Base-by-base conservation (phyloP, 2,113 vertebrate genomes). In the Melanerpes formicivorus region DNA sequence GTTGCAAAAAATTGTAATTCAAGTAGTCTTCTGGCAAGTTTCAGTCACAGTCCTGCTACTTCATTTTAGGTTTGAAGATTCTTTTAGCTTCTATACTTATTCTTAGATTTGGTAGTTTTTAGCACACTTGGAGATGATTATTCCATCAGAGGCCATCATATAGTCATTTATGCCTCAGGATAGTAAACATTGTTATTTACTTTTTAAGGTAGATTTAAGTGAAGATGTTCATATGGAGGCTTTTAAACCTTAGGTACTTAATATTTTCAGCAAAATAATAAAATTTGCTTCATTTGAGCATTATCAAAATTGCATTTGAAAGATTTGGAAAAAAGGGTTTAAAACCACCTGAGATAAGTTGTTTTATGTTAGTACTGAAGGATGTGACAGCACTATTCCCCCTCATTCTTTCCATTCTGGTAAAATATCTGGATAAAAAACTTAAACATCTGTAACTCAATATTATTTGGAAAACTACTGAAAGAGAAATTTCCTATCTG, bases 121-220 rank as follows among this genome's bases (percentile, higher is more conserved):
- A 71, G n/a, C 79, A 32, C 70, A 1, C 52, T 77, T 80, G 18
- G 66, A 18, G 70, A 40, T 72, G 30, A 73, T 50, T 50, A 50
- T 50, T 50, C 48, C 19, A 22, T 50, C 48, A 50, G 48, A 50
- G 11, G 21, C 48, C 48, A 50, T 21, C 48, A 50, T 21, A 50
- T 23, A 52, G 23, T 52, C 22, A 25, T 50, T 63, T 88, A 42
- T 64, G 74, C 62, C 83, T 93, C 64, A 17, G 59, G 37, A 70
- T 56, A 93, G 87, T 87, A 86, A 91, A 60, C 34, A 48, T 37
- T 22, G 84, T 42, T 90, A 6, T 87, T 93, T 84, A 72, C 34
- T 84, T 84, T 42, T 92, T 29, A 83, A 70, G 90, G 18, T 3
- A 59, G 19, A 56, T 81, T 5, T 54, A 50, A 75, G 40, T 44